Percentiles rank a stretch among this genome's conserved stretches.
Conservation (phyloP, 37 sponge, comb jelly and placozoan species). For the Corticium candelabrum region DNA sequence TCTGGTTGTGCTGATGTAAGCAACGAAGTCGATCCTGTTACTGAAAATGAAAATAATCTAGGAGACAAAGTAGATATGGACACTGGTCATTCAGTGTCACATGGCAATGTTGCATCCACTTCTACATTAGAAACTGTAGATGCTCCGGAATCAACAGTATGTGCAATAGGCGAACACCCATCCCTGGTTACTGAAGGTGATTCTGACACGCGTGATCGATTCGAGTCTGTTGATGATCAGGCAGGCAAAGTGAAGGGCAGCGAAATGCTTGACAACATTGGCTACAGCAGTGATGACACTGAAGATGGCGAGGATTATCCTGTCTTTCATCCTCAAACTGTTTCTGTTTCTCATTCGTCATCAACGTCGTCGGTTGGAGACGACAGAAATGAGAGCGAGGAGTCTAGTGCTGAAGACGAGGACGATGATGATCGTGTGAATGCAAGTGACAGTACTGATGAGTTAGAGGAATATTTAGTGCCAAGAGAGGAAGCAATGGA, state of each 20-base stretch:
- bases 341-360: too few species aligned
- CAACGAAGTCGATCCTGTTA: neutral
- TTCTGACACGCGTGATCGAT: neutral
- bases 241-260: neutral
- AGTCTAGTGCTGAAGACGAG: neutral
- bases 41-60: neutral
- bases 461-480: too few species aligned
- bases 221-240: slow-evolving; percentile 2
- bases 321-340: too few species aligned
- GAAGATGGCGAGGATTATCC: neutral
- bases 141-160: neutral
- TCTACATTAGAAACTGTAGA: neutral
- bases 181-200: neutral
- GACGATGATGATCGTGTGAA: neutral
- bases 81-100: neutral
- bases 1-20: too few species aligned
- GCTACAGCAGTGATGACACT: neutral
- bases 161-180: too few species aligned
- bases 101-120: neutral
- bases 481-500: too few species aligned
- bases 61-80: neutral
- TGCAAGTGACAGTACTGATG: neutral
- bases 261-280: too few species aligned
- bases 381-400: neutral
- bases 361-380: neutral